A percentile compares a stretch with the other conserved stretches of the same genome.
Evolutionary conservation across 2,797 vertebrate species (phyloP).

Genomic region (Rhynchotus rufescens): DNA sequence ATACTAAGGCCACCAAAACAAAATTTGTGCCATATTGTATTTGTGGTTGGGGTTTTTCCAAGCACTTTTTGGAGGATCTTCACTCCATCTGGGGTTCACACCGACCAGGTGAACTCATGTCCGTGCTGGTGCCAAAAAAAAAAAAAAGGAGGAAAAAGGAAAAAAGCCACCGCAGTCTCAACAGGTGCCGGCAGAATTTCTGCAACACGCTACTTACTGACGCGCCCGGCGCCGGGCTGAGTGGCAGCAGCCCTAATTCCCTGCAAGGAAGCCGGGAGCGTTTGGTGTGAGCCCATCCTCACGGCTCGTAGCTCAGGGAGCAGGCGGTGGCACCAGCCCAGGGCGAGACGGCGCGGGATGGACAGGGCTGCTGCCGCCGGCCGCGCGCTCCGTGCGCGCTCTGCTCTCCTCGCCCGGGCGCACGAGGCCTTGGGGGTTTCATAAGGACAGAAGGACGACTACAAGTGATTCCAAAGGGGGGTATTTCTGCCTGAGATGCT

Average conservation of each 20-base stretch:
- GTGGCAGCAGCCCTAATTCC: constrained; percentile 86
- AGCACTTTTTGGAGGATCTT: background rate
- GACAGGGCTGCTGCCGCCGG: constrained; percentile 55
- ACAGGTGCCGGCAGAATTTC: constrained; percentile 74
- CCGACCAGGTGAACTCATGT: background rate
- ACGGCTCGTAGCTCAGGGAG: constrained; percentile 84
- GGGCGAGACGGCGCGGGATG: constrained; percentile 70
- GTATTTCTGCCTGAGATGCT: background rate
- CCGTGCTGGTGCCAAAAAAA: background rate
- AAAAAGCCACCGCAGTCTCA: constrained; percentile 65
- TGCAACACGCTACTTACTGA: constrained; percentile 80
- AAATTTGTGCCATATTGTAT: background rate
- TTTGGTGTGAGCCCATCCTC: constrained; percentile 84
- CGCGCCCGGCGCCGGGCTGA: constrained; percentile 80
- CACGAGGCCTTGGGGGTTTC: constrained; percentile 6
- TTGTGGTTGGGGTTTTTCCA: background rate
- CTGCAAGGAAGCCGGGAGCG: constrained; percentile 83
- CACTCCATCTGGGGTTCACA: background rate
- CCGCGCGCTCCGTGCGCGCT: background rate
- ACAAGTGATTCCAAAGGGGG: background rate
- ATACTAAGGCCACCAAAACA: background rate
- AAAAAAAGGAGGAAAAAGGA: background rate
- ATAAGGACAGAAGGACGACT: background rate
- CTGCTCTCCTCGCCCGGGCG: too few species aligned
- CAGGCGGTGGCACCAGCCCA: constrained; percentile 79